Conservation (phyloP, 1,140 invertebrate species). For the Oryctes rhinoceros region DNA sequence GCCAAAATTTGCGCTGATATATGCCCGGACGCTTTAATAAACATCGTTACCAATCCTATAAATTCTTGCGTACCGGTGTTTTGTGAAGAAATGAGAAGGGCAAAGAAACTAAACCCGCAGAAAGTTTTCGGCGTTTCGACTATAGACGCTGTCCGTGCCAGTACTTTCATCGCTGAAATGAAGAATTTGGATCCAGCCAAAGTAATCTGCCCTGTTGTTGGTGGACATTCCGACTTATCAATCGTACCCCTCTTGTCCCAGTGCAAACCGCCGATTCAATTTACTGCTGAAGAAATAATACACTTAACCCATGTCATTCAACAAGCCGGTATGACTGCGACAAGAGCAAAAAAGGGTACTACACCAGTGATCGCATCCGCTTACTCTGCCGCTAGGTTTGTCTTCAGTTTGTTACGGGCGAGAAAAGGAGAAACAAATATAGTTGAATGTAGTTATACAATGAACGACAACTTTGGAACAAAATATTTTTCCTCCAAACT, state of each 20-base stretch:
- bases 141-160: slow-evolving; percentile 53
- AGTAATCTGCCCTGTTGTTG: slow-evolving; percentile 72
- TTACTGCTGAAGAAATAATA: slow-evolving; percentile 67
- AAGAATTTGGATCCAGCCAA: slow-evolving; percentile 64
- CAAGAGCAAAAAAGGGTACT: slow-evolving; percentile 97
- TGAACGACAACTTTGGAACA: slow-evolving; percentile 79
- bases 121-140: slow-evolving; percentile 61
- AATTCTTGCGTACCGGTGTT: slow-evolving; percentile 75
- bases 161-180: slow-evolving; percentile 21
- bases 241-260: slow-evolving; percentile 76
- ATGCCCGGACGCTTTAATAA: slow-evolving; percentile 72
- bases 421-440: slow-evolving; percentile 87
- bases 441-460: slow-evolving; percentile 91
- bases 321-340: slow-evolving; percentile 97
- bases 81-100: slow-evolving; percentile 71
- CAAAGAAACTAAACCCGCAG: slow-evolving; percentile 67
- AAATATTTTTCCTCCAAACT: slow-evolving; percentile 94
- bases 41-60: slow-evolving; percentile 76
- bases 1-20: slow-evolving; percentile 64
- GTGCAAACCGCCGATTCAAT: slow-evolving; percentile 9
- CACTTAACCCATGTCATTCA: slow-evolving; percentile 85
- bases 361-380: slow-evolving; percentile 98
- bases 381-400: slow-evolving; percentile 91
- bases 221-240: slow-evolving; percentile 75
- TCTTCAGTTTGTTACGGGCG: slow-evolving; percentile 79